Evolutionary conservation across 2,888 invertebrate genomes (phyloP).

Genomic region (Resseliella maxima): DNA sequence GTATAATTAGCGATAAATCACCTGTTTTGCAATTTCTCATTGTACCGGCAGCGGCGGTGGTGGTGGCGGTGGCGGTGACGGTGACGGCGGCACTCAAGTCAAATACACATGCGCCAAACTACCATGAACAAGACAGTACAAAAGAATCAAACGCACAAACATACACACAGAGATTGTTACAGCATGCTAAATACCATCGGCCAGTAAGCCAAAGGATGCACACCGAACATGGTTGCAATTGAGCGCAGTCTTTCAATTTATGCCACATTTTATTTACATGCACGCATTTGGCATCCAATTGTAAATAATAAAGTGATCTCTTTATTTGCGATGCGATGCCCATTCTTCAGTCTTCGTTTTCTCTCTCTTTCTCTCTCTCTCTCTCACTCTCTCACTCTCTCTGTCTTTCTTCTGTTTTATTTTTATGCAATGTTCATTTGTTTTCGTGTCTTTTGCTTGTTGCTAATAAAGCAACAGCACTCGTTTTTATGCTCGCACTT

Average conservation of each 20-base stretch:
- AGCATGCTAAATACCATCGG: conserved; percentile 17
- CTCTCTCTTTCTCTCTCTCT: neutral
- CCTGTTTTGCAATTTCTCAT: conserved; percentile 42
- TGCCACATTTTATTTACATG: conserved; percentile 37
- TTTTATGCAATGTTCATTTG: neutral
- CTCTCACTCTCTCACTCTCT: neutral
- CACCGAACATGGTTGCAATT: neutral
- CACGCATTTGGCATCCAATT: conserved; percentile 14
- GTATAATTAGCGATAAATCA: conserved; percentile 56
- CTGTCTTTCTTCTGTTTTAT: neutral
- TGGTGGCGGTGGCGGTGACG: neutral
- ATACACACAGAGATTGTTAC: too few relatives aligned
- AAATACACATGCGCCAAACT: neutral
- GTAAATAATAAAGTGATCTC: conserved; percentile 46
- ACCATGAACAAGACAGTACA: neutral
- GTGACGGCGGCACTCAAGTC: neutral
- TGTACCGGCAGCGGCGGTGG: neutral
- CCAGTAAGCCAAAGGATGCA: neutral
- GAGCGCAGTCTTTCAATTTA: neutral
- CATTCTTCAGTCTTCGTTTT: too few relatives aligned
- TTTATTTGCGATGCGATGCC: conserved; percentile 6
- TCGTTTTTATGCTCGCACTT: neutral
- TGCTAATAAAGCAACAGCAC: neutral
- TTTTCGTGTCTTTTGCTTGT: neutral
- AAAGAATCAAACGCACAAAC: neutral